phyloP scores from a whole-genome alignment of 2,797 vertebrate species.

The Rhodeus uyekii region DNA sequence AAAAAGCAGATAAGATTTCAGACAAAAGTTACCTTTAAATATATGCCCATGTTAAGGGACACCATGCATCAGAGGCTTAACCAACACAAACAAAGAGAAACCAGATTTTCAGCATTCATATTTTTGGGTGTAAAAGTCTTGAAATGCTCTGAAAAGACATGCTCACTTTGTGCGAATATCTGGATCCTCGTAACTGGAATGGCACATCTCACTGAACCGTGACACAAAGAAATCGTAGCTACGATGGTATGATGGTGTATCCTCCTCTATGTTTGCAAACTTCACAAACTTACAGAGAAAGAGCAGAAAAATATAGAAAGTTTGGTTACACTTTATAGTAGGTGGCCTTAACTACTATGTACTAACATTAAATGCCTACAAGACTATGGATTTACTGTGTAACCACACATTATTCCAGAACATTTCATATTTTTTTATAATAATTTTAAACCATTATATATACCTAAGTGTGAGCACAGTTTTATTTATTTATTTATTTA shows the following conservation, averaged over 20 bases:
- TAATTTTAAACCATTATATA: too few relatives aligned
- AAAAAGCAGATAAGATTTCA: too few relatives aligned
- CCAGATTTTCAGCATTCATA: constrained; percentile 22
- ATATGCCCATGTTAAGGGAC: background rate
- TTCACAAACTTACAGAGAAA: constrained; percentile 85
- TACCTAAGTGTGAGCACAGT: too few relatives aligned
- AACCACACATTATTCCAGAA: background rate
- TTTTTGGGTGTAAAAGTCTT: background rate
- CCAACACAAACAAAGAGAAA: background rate
- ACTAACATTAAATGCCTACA: background rate
- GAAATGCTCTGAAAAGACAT: background rate
- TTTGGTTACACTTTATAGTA: background rate
- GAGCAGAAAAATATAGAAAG: background rate
- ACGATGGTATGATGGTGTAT: constrained; percentile 92
- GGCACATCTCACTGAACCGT: constrained; percentile 98
- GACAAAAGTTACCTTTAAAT: background rate
- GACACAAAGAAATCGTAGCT: constrained; percentile 98
- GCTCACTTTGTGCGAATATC: constrained; percentile 91
- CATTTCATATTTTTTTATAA: too few relatives aligned
- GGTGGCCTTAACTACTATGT: background rate
- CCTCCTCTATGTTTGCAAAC: constrained; percentile 97
- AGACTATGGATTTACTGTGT: background rate
- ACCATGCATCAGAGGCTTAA: background rate
- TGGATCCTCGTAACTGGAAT: constrained; percentile 87
- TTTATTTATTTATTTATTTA: too few relatives aligned